These are phyloP conservation scores for Pelagia noctiluca DNA, from an alignment of 30 jellyfish, hydroid and myxozoan genomes.

Conservation along the genomic window DNA sequence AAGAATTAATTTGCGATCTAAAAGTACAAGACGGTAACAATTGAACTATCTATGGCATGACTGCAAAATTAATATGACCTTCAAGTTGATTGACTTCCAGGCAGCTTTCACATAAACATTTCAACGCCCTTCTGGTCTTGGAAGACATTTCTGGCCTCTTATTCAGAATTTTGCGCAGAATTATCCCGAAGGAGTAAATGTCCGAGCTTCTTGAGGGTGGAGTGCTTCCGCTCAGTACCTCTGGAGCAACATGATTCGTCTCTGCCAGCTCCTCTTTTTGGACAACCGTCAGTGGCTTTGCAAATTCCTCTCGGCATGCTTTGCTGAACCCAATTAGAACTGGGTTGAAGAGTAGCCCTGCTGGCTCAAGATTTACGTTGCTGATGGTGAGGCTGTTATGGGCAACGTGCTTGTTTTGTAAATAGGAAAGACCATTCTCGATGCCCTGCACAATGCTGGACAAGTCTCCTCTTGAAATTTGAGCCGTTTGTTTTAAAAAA, in stretches of 20 bases:
- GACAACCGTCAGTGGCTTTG: constrained; percentile 18
- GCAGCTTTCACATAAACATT: constrained; percentile 11
- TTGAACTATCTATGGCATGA: constrained; percentile 7
- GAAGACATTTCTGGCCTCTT: constrained; percentile 24
- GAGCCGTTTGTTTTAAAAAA: constrained; percentile 2
- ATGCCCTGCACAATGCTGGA: constrained; percentile 12
- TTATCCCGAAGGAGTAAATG: constrained; percentile 14
- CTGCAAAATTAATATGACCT: constrained; percentile 13
- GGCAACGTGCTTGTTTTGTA: constrained; percentile 17
- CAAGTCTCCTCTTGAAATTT: constrained; percentile 11
- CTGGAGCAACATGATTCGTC: constrained; percentile 14
- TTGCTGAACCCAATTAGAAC: constrained; percentile 13
- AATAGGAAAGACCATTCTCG: constrained; percentile 9
- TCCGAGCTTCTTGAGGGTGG: constrained; percentile 20
- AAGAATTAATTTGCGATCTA: too few species aligned
- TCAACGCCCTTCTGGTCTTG: constrained; percentile 16
- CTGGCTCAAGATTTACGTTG: constrained; percentile 12
- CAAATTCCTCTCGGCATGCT: constrained; percentile 23
- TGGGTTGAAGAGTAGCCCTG: constrained; percentile 27
- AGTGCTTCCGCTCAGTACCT: constrained; percentile 15
- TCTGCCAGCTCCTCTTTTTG: constrained; percentile 13
- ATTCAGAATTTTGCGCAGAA: constrained; percentile 4
- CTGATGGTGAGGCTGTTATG: neutral
- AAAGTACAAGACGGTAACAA: neutral
- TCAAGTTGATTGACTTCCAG: constrained; percentile 24